Base-by-base conservation (phyloP, 1,140 invertebrate genomes). In the Caerostris extrusa region DNA sequence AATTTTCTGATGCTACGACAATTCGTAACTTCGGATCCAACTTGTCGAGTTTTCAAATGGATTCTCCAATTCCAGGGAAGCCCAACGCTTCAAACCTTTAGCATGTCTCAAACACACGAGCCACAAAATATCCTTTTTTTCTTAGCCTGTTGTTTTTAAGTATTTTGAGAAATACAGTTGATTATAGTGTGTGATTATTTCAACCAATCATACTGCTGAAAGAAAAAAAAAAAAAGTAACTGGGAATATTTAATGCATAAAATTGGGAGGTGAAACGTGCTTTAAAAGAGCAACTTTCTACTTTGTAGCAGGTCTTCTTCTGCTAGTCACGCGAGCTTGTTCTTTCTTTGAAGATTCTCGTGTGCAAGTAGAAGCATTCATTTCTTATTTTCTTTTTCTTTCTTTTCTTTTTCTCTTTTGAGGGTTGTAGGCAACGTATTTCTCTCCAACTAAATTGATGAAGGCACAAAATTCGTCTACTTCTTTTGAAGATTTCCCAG, bases 401-500 rank as follows among this genome's bases (percentile, higher is more conserved):
- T 71, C 0, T 71, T 71, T 50, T 19, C 3, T 71, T 71, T 50
- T 53, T 8, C 12, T 71, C 50, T 71, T 71, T 71, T 50, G 69
- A 71, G 8, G 19, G 69, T 50, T 7, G 4, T 19, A 12, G 50
- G 34, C n/a, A 77, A 77, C 69, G 69, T 34, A 77, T 77, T 34
- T 34, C 69, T 77, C 69, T 77, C n/a, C 69, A 77, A 50, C 34
- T 77, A 77, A 77, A 77, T 77, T 77, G 69, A 77, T 77, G 69
- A 77, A 34, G n/a, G 69, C 69, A 77, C 69, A 77, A 50, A 77
- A 77, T 64, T 77, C 69, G 69, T 34, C 69, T 77, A 77, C 69
- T 77, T 34, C 50, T n/a, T 77, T 77, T 77, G 19, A 53, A 77
- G 69, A 50, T 77, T 77, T 50, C n/a, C 34, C 69, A 77, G 69